Evolutionary conservation across 1,140 invertebrate genomes (phyloP).

Genomic region (Aphaenogaster rudis): DNA sequence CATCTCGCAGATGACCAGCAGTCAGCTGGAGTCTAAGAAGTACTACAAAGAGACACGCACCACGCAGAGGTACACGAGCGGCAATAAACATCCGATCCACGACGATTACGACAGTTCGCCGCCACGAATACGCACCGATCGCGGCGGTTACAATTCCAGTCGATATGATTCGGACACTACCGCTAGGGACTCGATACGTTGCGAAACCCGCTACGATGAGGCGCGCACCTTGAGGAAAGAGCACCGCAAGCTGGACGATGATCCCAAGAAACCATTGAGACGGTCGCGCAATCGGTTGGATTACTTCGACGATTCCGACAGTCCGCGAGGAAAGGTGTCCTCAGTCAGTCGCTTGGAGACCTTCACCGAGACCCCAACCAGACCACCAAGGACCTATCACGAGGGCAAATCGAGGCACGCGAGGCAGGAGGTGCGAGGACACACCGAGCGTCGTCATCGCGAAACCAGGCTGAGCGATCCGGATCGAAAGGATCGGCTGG

Average conservation of each 20-base stretch:
- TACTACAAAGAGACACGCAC: slow-evolving; percentile 84
- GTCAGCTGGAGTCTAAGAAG: slow-evolving; percentile 83
- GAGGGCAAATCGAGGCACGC: slow-evolving; percentile 80
- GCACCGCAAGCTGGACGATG: slow-evolving; percentile 69
- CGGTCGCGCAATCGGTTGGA: slow-evolving; percentile 82
- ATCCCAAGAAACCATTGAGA: slow-evolving; percentile 81
- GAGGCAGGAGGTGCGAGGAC: slow-evolving; percentile 78
- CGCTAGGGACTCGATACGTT: slow-evolving; percentile 80
- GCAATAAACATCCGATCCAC: slow-evolving; percentile 76
- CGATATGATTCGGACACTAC: slow-evolving; percentile 85
- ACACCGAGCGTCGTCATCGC: slow-evolving; percentile 79
- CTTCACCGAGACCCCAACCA: slow-evolving; percentile 78
- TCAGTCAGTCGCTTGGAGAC: slow-evolving; percentile 75
- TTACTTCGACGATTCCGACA: slow-evolving; percentile 84
- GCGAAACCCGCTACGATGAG: slow-evolving; percentile 79
- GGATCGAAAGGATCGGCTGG: slow-evolving; percentile 88
- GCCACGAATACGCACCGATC: slow-evolving; percentile 76
- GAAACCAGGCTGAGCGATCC: slow-evolving; percentile 82
- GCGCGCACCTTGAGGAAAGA: slow-evolving; percentile 77
- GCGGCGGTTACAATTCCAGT: slow-evolving; percentile 80
- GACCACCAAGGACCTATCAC: slow-evolving; percentile 82
- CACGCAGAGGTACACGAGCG: slow-evolving; percentile 80
- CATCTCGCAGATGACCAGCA: slow-evolving; percentile 84
- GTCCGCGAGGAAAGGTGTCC: slow-evolving; percentile 76
- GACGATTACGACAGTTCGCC: slow-evolving; percentile 85